A percentile compares a stretch with the other conserved stretches of the same genome.
Evolutionary conservation across 2,113 vertebrate species (phyloP).

Genomic region (Semnornis frantzii): DNA sequence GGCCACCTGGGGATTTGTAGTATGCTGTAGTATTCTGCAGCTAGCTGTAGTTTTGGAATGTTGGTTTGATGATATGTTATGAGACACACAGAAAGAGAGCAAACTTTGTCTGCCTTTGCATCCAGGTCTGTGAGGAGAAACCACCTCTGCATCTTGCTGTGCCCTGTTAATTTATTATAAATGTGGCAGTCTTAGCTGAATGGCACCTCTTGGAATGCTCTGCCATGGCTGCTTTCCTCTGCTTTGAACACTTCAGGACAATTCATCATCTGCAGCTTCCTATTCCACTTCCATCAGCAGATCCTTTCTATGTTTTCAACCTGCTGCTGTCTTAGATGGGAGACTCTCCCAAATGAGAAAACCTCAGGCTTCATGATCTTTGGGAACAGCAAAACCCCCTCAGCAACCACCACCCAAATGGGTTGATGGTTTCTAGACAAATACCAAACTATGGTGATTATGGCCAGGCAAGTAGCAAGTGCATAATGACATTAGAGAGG

Average conservation of each 20-base stretch:
- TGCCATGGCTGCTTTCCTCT: neutral
- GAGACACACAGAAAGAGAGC: neutral
- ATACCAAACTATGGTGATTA: conserved; percentile 64
- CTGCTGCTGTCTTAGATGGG: neutral
- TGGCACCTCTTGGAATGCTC: neutral
- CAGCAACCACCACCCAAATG: neutral
- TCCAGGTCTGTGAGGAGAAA: neutral
- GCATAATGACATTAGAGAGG: conserved; percentile 73
- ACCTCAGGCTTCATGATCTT: neutral
- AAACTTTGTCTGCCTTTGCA: neutral
- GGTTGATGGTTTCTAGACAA: conserved; percentile 58
- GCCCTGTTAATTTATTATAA: neutral
- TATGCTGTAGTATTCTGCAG: neutral
- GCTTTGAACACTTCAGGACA: neutral
- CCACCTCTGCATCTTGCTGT: neutral
- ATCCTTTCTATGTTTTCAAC: neutral
- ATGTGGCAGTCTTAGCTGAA: neutral
- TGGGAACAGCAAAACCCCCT: neutral
- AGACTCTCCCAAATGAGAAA: neutral
- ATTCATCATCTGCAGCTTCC: neutral
- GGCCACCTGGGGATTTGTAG: neutral
- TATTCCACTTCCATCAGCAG: neutral
- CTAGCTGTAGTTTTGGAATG: neutral
- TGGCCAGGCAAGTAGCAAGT: conserved; percentile 72
- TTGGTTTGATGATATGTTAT: neutral